Evolutionary conservation across 1,140 invertebrate genomes (phyloP).

Genomic region (Drosophila guanche): DNA sequence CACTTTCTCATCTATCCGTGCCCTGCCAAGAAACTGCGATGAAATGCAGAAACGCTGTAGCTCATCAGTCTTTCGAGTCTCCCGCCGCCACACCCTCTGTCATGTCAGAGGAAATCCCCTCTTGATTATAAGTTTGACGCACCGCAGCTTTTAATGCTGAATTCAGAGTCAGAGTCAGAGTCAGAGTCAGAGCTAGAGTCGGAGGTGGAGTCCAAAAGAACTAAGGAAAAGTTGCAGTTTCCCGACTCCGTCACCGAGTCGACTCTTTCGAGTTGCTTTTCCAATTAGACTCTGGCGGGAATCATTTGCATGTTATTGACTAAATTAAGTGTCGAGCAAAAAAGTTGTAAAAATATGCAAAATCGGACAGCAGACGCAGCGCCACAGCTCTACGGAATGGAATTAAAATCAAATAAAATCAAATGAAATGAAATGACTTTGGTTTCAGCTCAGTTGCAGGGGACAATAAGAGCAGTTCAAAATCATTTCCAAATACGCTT

Average conservation of each 20-base stretch:
- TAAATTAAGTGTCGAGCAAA: constrained; percentile 67
- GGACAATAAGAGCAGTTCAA: constrained; percentile 21
- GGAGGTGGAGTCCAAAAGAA: neutral
- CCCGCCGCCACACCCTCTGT: neutral
- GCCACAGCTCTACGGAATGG: too few relatives aligned
- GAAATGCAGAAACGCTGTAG: constrained; percentile 65
- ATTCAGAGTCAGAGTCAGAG: constrained; percentile 18
- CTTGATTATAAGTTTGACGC: constrained; percentile 62
- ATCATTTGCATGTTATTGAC: constrained; percentile 80
- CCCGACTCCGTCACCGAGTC: constrained; percentile 25
- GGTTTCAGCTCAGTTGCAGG: constrained; percentile 4
- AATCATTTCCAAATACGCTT: constrained; percentile 32
- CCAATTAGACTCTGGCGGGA: constrained; percentile 64
- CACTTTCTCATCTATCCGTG: constrained; percentile 8
- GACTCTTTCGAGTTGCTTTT: constrained; percentile 60
- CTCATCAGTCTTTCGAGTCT: constrained; percentile 59
- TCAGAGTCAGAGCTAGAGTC: constrained; percentile 8
- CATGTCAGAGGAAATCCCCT: constrained; percentile 46
- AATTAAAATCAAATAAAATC: constrained; percentile 51
- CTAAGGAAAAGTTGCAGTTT: constrained; percentile 44
- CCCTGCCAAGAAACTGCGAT: constrained; percentile 26
- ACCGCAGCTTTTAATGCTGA: constrained; percentile 57
- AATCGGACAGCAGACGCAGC: constrained; percentile 38
- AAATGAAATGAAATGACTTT: constrained; percentile 51
- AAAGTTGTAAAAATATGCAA: constrained; percentile 60